Conservation (phyloP, 92 coral and sea anemone genomes). For the Zoanthus solanderi region DNA sequence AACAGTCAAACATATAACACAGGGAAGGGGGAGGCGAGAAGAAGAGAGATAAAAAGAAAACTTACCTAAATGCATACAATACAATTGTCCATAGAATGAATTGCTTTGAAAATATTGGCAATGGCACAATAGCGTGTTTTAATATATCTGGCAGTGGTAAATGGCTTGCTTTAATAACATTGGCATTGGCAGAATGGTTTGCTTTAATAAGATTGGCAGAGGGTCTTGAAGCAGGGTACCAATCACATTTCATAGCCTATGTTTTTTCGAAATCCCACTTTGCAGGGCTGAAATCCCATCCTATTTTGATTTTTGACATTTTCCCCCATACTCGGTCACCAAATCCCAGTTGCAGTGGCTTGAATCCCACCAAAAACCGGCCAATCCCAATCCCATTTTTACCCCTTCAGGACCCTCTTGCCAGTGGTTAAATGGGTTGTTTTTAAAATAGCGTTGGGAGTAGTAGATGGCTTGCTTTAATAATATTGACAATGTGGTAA, state of each 20-base stretch:
- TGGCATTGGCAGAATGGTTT: slow-evolving; percentile 8
- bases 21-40: slow-evolving; percentile 8
- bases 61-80: neutral
- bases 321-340: too few species aligned
- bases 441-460: neutral
- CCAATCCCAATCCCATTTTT: too few species aligned
- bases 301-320: too few species aligned
- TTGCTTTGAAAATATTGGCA: neutral
- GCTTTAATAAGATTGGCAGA: neutral
- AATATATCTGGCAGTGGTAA: neutral
- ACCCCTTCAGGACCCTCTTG: too few species aligned
- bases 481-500: neutral
- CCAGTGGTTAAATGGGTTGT: neutral
- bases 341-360: too few species aligned
- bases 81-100: neutral
- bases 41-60: neutral
- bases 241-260: too few species aligned
- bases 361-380: too few species aligned
- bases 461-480: neutral
- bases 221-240: too few species aligned
- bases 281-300: too few species aligned
- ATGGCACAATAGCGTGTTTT: neutral
- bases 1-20: slow-evolving; percentile 24
- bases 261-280: too few species aligned
- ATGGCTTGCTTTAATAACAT: neutral